A percentile compares a stretch with the other conserved stretches of the same genome.
Conservation (phyloP, 2,113 vertebrate species). For the Onychorhynchus coronatus region DNA sequence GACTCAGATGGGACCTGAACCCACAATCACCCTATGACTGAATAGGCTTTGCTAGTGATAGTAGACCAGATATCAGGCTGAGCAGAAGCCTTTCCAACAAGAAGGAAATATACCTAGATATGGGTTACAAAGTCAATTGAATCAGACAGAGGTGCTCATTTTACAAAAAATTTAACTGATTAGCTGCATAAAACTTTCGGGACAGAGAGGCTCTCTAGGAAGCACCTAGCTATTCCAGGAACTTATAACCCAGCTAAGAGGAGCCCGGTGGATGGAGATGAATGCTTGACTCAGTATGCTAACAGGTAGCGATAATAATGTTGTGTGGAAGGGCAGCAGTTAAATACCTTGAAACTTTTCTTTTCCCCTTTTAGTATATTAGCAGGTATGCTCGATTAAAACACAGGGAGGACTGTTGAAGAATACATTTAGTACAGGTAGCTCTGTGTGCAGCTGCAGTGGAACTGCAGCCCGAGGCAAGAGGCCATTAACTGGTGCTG, state of each 20-base stretch:
- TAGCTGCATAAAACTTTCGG: too few species aligned
- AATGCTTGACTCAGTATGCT: not conserved
- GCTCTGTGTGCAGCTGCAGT: not conserved
- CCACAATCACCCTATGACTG: not conserved
- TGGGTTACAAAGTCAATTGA: not conserved
- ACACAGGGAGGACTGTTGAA: not conserved
- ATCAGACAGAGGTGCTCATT: not conserved
- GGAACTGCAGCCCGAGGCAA: not conserved
- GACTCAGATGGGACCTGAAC: not conserved
- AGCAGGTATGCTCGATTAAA: not conserved
- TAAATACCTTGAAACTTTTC: not conserved
- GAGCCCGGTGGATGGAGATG: not conserved
- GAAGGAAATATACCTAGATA: not conserved
- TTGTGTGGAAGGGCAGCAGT: not conserved
- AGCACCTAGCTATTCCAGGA: not conserved
- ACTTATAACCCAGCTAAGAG: not conserved
- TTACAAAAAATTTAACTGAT: not conserved
- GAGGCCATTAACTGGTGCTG: not conserved
- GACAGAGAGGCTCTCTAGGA: not conserved
- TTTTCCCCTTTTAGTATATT: not conserved
- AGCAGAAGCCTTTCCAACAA: not conserved
- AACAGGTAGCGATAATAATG: not conserved
- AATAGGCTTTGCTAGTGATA: not conserved
- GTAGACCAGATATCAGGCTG: not conserved
- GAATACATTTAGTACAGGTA: not conserved